Percentiles rank a stretch among this genome's conserved stretches.
Evolutionary conservation across 2,113 vertebrate genomes (phyloP).

Genomic region (Cyanoliseus patagonus): DNA sequence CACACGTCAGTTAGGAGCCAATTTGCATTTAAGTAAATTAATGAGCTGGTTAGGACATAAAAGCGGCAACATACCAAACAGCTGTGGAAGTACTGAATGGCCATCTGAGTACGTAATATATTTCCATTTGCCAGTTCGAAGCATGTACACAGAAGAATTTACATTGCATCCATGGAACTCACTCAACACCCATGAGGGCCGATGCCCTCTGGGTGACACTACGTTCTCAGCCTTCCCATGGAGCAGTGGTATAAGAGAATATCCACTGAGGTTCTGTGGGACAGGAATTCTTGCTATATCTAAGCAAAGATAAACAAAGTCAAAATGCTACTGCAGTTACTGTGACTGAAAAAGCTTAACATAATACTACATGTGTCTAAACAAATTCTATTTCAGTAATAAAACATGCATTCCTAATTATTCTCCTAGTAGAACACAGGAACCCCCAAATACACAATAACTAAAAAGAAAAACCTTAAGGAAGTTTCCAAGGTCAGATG

Average conservation of each 20-base stretch:
- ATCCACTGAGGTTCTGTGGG: slow-evolving; percentile 82
- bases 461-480: background rate
- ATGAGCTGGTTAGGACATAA: background rate
- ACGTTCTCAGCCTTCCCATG: background rate
- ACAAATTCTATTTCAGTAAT: background rate
- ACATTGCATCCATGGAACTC: slow-evolving; percentile 95
- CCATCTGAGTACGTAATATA: slow-evolving; percentile 90
- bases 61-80: slow-evolving; percentile 81
- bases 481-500: background rate
- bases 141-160: slow-evolving; percentile 94
- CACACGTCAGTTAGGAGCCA: background rate
- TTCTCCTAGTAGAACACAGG: background rate
- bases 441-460: background rate
- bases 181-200: slow-evolving; percentile 86
- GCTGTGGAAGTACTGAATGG: slow-evolving; percentile 80
- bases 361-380: background rate
- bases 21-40: background rate
- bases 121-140: slow-evolving; percentile 87
- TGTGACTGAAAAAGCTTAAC: background rate
- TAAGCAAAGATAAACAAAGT: slow-evolving; percentile 58
- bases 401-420: background rate
- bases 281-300: slow-evolving; percentile 82
- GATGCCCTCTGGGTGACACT: background rate
- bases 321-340: background rate
- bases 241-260: slow-evolving; percentile 83